Evolutionary conservation across 2,797 vertebrate species (phyloP), one percentile per base, ranked within the genome.

Genomic region (Diplodus puntazzo): DNA sequence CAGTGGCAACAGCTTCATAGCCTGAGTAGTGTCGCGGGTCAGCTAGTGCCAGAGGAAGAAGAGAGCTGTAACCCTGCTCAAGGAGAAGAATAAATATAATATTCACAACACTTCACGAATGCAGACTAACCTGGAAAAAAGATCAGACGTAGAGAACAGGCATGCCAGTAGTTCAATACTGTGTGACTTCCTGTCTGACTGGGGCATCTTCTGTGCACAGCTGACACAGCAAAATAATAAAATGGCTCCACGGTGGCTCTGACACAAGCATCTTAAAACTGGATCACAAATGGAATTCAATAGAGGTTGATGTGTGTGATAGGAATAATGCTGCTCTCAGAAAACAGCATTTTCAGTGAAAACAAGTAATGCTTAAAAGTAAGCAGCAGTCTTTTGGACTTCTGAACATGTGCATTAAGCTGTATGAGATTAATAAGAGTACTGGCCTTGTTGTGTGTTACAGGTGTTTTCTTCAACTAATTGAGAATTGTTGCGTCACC

Each of bases 1-100:
- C 42, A 52, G 60, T 30, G 61, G 65, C n/a, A 69, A 65, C 71
- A 73, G 76, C 76, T 88, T 55, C 61, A 72, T 21, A 62, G 58
- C 66, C 53, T 25, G 52, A 42, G 59, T 48, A 73, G 48, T 52
- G 69, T 63, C 23, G 16, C 39, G 14, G 73, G 54, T 76, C 73
- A 72, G 34, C 34, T 65, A 11, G 17, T 52, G 50, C 1, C 69
- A 45, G 52, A 62, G 55, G 64, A 68, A 3, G 49, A 0, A 45
- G 46, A 73, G 17, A 73, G 69, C 13, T 45, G n/a, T 23, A 48
- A 69, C 68, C 11, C 64, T 30, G 55, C 63, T 64, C 2, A 9
- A 67, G 43, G 46, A 83, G 55, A 63, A 25, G 17, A 39, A 65
- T 62, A 65, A 39, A 73, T 59, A 49, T 66, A 60, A 14, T 17